Evolutionary conservation across 2,113 vertebrate genomes (phyloP).

Genomic region (Ailuropoda melanoleuca): DNA sequence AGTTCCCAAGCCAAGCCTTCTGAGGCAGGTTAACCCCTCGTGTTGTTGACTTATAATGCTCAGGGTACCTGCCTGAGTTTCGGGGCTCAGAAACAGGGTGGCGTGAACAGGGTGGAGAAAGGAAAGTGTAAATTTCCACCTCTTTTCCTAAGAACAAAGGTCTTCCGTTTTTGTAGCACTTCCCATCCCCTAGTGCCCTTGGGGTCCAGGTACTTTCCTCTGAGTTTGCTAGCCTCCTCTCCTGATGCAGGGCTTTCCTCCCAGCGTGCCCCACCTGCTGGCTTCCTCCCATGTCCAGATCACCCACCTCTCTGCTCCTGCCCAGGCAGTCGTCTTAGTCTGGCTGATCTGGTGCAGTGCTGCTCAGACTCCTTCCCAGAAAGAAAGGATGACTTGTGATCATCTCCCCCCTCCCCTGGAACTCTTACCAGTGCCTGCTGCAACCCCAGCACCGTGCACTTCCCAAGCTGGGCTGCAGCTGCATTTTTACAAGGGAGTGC

Average conservation of each 20-base stretch:
- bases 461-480: background rate
- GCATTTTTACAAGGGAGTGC: background rate
- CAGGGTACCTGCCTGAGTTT: background rate
- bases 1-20: background rate
- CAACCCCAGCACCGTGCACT: background rate
- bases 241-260: background rate
- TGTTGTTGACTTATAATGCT: background rate
- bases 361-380: background rate
- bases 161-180: background rate
- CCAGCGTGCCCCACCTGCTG: background rate
- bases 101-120: background rate
- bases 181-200: background rate
- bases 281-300: background rate
- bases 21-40: background rate
- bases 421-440: background rate
- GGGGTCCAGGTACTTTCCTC: background rate
- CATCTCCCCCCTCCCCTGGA: background rate
- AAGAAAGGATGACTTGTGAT: background rate
- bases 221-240: background rate
- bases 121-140: background rate
- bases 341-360: background rate
- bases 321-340: background rate
- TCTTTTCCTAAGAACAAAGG: background rate
- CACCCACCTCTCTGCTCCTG: background rate
- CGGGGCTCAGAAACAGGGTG: background rate